These are phyloP conservation scores for Agonopterix alstromeriana DNA, from an alignment of 2,888 invertebrate species.

Conservation along the genomic window DNA sequence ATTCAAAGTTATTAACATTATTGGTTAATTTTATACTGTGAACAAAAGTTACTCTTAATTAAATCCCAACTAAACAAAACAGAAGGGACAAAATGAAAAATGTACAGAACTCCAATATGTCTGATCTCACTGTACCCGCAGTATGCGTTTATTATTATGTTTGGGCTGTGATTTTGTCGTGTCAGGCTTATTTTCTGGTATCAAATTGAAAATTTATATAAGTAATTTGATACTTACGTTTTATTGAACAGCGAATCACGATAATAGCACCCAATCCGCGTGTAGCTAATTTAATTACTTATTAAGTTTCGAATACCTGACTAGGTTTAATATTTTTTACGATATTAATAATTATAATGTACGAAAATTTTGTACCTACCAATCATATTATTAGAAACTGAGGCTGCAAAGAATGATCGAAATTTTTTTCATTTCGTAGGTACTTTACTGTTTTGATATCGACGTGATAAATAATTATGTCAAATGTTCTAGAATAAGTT, in stretches of 20 bases:
- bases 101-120: conserved; percentile 37
- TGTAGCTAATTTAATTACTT: conserved; percentile 22
- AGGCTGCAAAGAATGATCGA: too few species aligned
- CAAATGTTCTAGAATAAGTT: too few species aligned
- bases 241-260: neutral
- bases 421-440: too few species aligned
- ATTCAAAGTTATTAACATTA: too few species aligned
- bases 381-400: too few species aligned
- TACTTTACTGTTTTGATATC: too few species aligned
- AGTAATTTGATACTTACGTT: conserved; percentile 2
- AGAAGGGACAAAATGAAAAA: conserved; percentile 19
- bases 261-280: conserved; percentile 16
- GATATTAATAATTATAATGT: neutral
- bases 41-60: too few species aligned
- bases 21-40: too few species aligned
- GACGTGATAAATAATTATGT: too few species aligned
- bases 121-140: conserved; percentile 47
- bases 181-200: conserved; percentile 24
- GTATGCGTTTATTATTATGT: conserved; percentile 36
- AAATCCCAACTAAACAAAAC: neutral
- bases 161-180: conserved; percentile 49
- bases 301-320: conserved; percentile 41
- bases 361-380: too few species aligned
- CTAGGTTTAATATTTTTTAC: conserved; percentile 31
- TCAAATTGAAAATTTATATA: conserved; percentile 7